phyloP scores from a whole-genome alignment of 2,113 vertebrate species.

The Notiomystis cincta region DNA sequence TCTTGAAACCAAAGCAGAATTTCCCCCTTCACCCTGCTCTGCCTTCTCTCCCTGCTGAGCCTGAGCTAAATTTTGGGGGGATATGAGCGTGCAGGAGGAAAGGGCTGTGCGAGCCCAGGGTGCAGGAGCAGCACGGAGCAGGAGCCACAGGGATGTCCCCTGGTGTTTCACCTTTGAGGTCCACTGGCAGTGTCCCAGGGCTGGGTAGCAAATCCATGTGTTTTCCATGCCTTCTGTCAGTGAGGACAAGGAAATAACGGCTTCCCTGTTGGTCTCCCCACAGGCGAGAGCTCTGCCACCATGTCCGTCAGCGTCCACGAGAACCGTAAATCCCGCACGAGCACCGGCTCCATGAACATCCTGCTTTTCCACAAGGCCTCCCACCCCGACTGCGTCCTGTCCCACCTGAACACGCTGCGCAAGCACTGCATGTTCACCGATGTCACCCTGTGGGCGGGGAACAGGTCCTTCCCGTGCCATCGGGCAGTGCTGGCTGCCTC shows the following conservation, averaged over 20 bases:
- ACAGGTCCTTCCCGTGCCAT: constrained; percentile 89
- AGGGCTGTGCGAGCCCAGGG: not conserved
- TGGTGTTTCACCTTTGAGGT: not conserved
- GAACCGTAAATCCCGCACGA: constrained; percentile 91
- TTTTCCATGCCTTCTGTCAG: not conserved
- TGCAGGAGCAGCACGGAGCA: not conserved
- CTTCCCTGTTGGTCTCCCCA: not conserved
- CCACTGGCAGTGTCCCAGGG: rapidly evolving
- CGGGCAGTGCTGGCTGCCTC: constrained; percentile 91
- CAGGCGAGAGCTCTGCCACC: constrained; percentile 42
- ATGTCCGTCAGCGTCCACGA: constrained; percentile 96
- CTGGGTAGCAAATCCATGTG: not conserved
- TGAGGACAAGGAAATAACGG: not conserved
- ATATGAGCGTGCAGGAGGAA: not conserved
- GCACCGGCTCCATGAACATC: constrained; percentile 91
- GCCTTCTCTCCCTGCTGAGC: not conserved
- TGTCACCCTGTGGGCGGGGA: constrained; percentile 89
- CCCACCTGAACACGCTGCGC: constrained; percentile 87
- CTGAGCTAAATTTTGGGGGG: not conserved
- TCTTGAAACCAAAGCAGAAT: not conserved
- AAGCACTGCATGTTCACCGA: constrained; percentile 93
- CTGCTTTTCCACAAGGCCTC: constrained; percentile 91
- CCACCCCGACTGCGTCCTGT: constrained; percentile 89
- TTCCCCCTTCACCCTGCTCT: not conserved
- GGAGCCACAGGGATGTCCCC: not conserved